Conservation (phyloP, 2,888 invertebrate species). For the Xylocampa areola region DNA sequence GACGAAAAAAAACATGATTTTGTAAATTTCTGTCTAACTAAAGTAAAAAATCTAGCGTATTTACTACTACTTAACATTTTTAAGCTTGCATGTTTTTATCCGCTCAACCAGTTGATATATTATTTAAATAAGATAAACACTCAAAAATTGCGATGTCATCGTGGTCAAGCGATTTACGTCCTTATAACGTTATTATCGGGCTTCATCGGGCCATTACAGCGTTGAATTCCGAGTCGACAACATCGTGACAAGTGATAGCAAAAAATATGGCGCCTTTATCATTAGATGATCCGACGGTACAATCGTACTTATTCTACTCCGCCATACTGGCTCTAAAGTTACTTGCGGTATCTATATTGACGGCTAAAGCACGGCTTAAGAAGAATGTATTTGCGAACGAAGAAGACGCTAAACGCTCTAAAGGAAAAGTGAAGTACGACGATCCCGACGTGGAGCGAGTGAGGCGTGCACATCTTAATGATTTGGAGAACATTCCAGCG, state of each 20-base stretch:
- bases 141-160: slow-evolving; percentile 13
- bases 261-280: slow-evolving; percentile 59
- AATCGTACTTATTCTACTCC: slow-evolving; percentile 73
- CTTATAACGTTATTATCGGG: slow-evolving; percentile 10
- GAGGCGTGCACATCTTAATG: slow-evolving; percentile 91
- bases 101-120: no score
- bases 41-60: no score
- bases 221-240: slow-evolving; percentile 25
- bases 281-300: slow-evolving; percentile 67
- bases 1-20: no score
- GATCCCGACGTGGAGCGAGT: slow-evolving; percentile 80
- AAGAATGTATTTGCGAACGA: slow-evolving; percentile 78
- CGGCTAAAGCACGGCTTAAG: slow-evolving; percentile 61
- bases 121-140: slow-evolving; percentile 14
- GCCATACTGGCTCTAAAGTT: slow-evolving; percentile 72
- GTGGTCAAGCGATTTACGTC: slow-evolving; percentile 15
- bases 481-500: slow-evolving; percentile 92
- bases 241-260: slow-evolving; percentile 14
- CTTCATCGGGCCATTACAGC: slow-evolving; percentile 35
- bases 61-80: no score
- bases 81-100: no score
- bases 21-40: no score
- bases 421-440: slow-evolving; percentile 73
- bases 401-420: slow-evolving; percentile 68
- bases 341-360: slow-evolving; percentile 67